Base-by-base conservation (phyloP, 2,888 invertebrate species). In the Pyrochroa serraticornis region DNA sequence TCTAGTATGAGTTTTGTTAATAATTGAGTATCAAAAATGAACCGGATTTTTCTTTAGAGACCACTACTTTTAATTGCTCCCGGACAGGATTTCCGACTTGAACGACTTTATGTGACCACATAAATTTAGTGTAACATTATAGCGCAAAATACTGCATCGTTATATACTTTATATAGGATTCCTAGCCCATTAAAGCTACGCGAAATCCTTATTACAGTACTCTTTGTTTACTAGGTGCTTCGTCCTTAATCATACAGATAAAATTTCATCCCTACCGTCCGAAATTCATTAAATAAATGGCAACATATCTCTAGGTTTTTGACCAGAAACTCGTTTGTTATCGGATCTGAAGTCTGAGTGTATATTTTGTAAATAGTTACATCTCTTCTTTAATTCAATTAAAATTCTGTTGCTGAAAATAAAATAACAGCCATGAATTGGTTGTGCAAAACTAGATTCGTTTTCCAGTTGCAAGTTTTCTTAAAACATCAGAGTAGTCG, bases 141-240 rank as follows among this genome's bases (percentile, higher is more conserved):
- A 60, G 55, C 50, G 59, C 62, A 63, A 63, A 60, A 58, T 63
- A 63, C 60, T 62, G 65, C 60, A 56, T 54, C 42, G 55, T 63
- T 55, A 63, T 54, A 63, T 58, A 61, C 54, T 49, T 56, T 56
- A 56, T 56, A 50, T 44, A 33, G 49, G 39, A 43, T 22, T 38
- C 44, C 50, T 44, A 49, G 45, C 39, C 45, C 44, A 56, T 56
- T 50, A 56, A 9, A 34, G 55, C 32, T 12, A 50, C 38, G 49
- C 37, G 44, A 32, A 49, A 56, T 38, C 38, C 44, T 50, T 52
- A 52, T 52, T 37, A 9, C 34, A 13, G 13, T 10, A 13, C 7
- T 13, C 45, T 32, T 51, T 41, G 31, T 36, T 33, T 31, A 38
- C 10, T 38, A 36, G 36, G 37, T 8, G 41, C 34, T 32, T 35